These are phyloP conservation scores for Tympanoctomys barrerae DNA, from an alignment of 2,797 vertebrate genomes.

Conservation along the genomic window DNA sequence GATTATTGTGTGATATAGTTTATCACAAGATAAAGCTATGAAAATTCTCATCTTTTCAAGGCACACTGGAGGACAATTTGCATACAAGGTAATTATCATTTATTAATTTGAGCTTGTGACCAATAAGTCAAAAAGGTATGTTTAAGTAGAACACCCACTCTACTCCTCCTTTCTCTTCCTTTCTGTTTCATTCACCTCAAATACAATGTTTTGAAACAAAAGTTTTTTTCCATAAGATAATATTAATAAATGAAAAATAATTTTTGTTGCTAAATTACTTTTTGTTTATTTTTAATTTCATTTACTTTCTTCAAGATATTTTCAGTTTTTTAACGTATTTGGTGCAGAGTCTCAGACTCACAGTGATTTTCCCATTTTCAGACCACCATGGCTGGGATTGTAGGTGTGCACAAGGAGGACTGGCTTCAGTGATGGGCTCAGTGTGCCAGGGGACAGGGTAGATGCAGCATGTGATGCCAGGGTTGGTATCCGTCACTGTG, in stretches of 20 bases:
- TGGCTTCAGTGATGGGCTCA: too few species aligned
- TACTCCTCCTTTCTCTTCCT: background rate
- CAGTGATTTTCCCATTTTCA: too few species aligned
- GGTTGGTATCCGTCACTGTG: too few species aligned
- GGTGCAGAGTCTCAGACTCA: too few species aligned
- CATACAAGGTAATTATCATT: background rate
- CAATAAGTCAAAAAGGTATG: background rate
- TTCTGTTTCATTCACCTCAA: background rate
- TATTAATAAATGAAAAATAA: constrained; percentile 10
- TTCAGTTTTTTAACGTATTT: too few species aligned
- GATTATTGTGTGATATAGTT: background rate
- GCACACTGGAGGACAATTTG: background rate
- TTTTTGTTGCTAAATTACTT: background rate
- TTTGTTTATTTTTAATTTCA: background rate
- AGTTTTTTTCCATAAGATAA: background rate
- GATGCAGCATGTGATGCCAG: too few species aligned
- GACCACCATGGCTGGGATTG: too few species aligned
- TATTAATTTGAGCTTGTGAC: background rate
- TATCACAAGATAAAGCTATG: background rate
- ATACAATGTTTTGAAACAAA: background rate
- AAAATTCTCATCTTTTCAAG: background rate
- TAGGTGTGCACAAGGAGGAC: too few species aligned
- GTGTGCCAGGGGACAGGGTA: too few species aligned
- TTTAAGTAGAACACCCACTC: background rate
- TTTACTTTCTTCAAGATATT: too few species aligned